These are phyloP conservation scores for Rotaria sp. DNA, from an alignment of 2,888 invertebrate genomes.

Conservation along the genomic window DNA sequence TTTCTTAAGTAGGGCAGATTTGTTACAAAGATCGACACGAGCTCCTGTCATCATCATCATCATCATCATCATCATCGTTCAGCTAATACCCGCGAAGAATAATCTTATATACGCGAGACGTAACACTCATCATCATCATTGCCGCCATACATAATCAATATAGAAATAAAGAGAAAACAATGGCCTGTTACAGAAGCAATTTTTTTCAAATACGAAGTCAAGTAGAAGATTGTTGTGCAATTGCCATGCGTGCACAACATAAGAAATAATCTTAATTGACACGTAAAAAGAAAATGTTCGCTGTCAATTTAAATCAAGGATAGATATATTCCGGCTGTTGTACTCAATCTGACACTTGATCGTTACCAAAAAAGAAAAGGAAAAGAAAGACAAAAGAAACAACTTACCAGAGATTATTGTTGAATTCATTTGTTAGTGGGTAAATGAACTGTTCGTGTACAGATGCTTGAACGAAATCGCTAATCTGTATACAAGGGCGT, in stretches of 20 bases:
- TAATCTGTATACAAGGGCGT: conserved; percentile 8
- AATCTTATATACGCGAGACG: background rate
- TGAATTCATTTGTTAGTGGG: background rate
- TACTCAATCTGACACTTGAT: background rate
- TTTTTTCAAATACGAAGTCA: background rate
- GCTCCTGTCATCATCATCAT: background rate
- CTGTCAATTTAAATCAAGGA: background rate
- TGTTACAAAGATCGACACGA: conserved; percentile 6
- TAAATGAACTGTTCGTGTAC: background rate
- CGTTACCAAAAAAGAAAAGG: too few species aligned
- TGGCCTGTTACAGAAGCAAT: background rate
- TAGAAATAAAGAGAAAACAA: background rate
- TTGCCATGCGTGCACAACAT: background rate
- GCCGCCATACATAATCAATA: background rate
- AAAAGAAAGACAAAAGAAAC: background rate
- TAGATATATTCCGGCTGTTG: background rate
- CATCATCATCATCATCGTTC: background rate
- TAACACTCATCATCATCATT: background rate
- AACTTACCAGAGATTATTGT: background rate
- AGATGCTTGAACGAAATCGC: background rate
- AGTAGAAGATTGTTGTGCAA: conserved; percentile 1
- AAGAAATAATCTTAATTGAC: conserved; percentile 6
- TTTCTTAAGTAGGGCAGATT: background rate
- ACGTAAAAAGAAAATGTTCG: background rate
- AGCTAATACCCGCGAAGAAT: background rate